Evolutionary conservation across 1,140 invertebrate genomes (phyloP), one percentile per base, ranked within the genome.

Genomic region (Drosophila navojoa): DNA sequence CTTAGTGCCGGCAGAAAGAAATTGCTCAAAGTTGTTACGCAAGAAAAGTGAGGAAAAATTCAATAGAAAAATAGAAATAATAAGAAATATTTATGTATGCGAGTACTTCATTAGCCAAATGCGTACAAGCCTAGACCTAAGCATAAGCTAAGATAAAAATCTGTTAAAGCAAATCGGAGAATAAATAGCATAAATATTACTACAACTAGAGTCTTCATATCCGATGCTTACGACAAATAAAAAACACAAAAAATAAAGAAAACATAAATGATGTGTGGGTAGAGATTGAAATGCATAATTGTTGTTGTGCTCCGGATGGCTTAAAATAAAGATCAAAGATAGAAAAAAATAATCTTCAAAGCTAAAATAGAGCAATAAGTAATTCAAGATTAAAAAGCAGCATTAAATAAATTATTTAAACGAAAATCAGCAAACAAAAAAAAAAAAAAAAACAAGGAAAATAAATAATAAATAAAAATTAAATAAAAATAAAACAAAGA

Each of bases 21-120:
- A 79, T 73, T 89, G 82, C 82, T 87, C 82, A 89, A 86, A 73
- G 49, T 55, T 61, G 68, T 76, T 79, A 25, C 27, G 16, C 45
- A 25, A 35, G 58, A 11, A 25, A 58, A 40, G 13, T 16, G 54
- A 52, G 44, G 0, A 52, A 25, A 62, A 32, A 58, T 35, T 35
- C 35, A 13, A 32, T 35, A 22, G 27, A 69, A 50, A 42, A 9
- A 11, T 57, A 38, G 44, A 67, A 55, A 40, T 5, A 32, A 32
- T 9, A 0, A 32, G 10, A 32, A 47, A 25, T 22, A 22, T 22
- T 0, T 5, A 10, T 19, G 47, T 45, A 49, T 44, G 59, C 49
- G 50, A 49, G 29, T 61, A 72, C 69, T 25, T 77, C 71, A 64
- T 53, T 82, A 86, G 82, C 84, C 82, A 82, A 82, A 82, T 29